Percentiles rank a stretch among this genome's conserved stretches.
Evolutionary conservation across 2,113 vertebrate species (phyloP).

Genomic region (Copsychus sechellarum): DNA sequence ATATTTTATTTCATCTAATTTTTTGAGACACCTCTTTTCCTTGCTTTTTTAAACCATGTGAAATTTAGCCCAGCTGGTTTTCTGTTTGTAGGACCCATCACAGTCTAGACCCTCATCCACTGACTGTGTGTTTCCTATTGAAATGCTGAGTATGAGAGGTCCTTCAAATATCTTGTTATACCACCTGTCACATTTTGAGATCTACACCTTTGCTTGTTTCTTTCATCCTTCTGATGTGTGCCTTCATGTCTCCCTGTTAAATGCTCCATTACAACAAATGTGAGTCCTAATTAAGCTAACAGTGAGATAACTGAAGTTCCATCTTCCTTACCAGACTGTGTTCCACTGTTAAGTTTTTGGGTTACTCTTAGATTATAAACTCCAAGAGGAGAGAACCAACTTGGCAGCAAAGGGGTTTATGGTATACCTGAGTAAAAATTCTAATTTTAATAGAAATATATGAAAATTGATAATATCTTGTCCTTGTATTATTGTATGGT

Average conservation of each 20-base stretch:
- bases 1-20: background rate
- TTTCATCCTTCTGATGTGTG: background rate
- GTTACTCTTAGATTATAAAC: background rate
- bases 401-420: background rate
- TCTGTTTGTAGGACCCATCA: background rate
- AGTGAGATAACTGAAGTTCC: background rate
- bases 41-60: background rate
- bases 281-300: background rate
- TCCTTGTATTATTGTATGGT: background rate
- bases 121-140: background rate
- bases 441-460: background rate
- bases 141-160: background rate
- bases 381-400: background rate
- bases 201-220: background rate
- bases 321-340: background rate
- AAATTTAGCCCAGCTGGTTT: background rate
- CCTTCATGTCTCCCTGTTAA: background rate
- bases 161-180: background rate
- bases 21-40: background rate
- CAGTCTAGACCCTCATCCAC: background rate
- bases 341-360: background rate
- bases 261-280: background rate
- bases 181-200: background rate
- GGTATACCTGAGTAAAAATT: background rate
- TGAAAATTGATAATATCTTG: background rate